Conservation (phyloP, 2,113 vertebrate species). For the Centropus unirufus region DNA sequence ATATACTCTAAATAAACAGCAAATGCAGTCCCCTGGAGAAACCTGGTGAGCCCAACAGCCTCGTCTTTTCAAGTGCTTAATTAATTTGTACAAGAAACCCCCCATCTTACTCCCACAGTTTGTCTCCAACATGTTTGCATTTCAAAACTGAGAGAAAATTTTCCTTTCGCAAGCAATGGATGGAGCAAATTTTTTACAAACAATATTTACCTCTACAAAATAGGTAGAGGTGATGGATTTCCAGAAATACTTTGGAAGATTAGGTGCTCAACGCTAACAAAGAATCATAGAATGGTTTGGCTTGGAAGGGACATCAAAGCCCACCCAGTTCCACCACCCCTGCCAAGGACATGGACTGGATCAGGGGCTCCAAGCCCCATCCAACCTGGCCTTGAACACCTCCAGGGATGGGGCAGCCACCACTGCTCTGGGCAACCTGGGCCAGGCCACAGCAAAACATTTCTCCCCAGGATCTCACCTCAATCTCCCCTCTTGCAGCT, state of each 20-base stretch:
- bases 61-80: neutral
- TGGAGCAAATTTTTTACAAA: neutral
- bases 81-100: neutral
- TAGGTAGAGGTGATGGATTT: rapidly evolving
- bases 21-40: neutral
- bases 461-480: no score
- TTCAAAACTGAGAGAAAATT: neutral
- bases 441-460: no score
- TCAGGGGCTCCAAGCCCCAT: no score
- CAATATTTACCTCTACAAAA: neutral
- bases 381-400: no score
- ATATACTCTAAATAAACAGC: neutral
- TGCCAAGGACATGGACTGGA: no score
- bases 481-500: no score
- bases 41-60: neutral
- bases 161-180: neutral
- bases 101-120: neutral
- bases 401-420: no score
- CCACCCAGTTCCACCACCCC: no score
- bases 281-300: no score
- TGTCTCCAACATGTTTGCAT: neutral
- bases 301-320: no score
- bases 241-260: neutral
- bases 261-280: neutral
- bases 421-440: no score